Base-by-base conservation (phyloP, 2,113 vertebrate genomes). In the Apteryx mantelli region DNA sequence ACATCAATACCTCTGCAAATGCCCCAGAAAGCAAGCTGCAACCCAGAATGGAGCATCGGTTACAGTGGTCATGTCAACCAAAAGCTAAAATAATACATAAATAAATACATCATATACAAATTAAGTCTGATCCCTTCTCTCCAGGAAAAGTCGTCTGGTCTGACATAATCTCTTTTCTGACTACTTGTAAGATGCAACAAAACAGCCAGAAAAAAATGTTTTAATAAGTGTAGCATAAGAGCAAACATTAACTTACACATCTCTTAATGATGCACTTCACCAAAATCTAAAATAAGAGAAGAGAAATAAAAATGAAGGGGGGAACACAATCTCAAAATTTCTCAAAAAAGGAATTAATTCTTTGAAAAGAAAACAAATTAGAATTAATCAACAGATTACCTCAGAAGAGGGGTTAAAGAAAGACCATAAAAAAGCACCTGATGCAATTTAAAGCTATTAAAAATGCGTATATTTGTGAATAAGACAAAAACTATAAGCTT, bases 31-130 rank as follows among this genome's bases (percentile, higher is more conserved):
- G 30, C 13, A 53, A n/a, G 70, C 86, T 32, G 9, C 53, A 26
- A 7, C 30, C 7, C 0, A 2, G 69, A 17, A 4, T 0, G 26
- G 69, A 0, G 1, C 21, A 1, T 0, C 1, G 15, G 30, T 36
- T 60, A 28, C 20, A 20, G 44, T 3, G 28, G 18, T 21, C 2
- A 4, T 3, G 11, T 32, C 84, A 60, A 4, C 65, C 60, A 60
- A 5, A 6, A 7, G 2, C 13, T 1, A 16, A 71, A 28, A 7
- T 12, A 7, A 34, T 0, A 22, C 28, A 4, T 5, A 34, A 34
- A 34, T 15, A 34, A 60, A 60, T 32, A 60, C 17, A 60, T 1
- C 6, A 14, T 0, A 7, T n/a, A 12, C 24, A 9, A 12, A 25
- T 21, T 2, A 3, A 10, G 5, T 5, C 4, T 42, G 9, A 19